Percentiles rank a stretch among this genome's conserved stretches.
Conservation (phyloP, 1,140 invertebrate species). For the Agrypnia vestita region DNA sequence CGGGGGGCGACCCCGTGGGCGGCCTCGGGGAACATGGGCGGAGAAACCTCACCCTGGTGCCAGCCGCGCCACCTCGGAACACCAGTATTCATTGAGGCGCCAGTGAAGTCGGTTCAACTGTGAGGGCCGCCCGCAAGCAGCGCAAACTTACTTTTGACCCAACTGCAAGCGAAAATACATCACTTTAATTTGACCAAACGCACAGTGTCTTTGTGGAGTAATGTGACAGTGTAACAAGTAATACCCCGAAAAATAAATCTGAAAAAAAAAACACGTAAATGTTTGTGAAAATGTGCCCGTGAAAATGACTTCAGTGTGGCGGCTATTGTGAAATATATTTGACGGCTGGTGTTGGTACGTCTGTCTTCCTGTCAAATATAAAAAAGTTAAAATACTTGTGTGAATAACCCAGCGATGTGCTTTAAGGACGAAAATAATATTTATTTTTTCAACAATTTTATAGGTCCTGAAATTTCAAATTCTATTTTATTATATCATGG, state of each 20-base stretch:
- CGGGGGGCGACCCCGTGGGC: neutral
- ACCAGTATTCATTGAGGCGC: constrained; percentile 29
- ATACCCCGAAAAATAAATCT: no score
- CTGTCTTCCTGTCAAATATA: no score
- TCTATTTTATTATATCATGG: no score
- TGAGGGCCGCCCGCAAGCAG: constrained; percentile 6
- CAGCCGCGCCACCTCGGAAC: constrained; percentile 11
- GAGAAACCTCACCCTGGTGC: neutral
- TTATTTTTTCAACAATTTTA: no score
- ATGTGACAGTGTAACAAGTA: neutral
- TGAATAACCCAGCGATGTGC: no score
- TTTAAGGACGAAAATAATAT: no score
- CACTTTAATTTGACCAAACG: neutral
- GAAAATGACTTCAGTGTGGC: neutral
- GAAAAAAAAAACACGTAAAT: no score
- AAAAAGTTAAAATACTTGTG: no score
- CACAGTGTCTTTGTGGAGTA: neutral
- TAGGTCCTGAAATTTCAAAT: no score
- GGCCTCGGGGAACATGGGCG: neutral
- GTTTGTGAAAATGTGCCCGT: neutral
- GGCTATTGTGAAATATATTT: no score
- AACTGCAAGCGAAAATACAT: neutral
- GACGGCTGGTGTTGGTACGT: no score
- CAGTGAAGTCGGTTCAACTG: constrained; percentile 30
- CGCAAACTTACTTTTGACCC: constrained; percentile 2